Conservation (phyloP, 2,113 vertebrate genomes). For the Semnornis frantzii region DNA sequence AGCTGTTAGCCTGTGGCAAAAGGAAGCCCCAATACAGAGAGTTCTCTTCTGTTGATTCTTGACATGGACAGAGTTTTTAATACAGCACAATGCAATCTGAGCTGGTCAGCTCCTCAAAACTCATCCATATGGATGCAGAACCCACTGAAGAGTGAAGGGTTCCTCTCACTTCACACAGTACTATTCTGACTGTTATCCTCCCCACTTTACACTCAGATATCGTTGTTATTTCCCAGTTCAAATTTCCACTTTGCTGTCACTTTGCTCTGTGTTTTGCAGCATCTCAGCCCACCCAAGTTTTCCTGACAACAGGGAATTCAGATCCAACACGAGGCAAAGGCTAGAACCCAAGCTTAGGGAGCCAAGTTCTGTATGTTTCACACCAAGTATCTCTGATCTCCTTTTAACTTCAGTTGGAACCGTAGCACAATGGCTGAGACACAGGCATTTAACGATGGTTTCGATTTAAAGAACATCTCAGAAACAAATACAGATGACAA, state of each 20-base stretch:
- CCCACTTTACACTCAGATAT: neutral
- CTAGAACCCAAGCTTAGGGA: neutral
- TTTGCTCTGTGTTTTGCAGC: neutral
- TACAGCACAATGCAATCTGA: neutral
- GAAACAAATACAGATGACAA: neutral
- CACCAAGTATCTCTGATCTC: rapidly evolving
- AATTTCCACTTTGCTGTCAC: no score
- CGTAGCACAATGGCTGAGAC: rapidly evolving
- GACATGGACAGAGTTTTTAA: neutral
- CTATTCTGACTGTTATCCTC: neutral
- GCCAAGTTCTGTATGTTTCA: neutral
- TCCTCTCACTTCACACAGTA: neutral
- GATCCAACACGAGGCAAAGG: neutral
- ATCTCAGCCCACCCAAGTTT: neutral
- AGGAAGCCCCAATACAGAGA: rapidly evolving
- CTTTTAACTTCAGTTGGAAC: neutral
- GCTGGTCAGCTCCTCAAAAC: neutral
- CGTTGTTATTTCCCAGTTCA: neutral
- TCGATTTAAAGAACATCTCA: neutral
- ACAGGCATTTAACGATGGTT: rapidly evolving
- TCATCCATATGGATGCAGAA: neutral
- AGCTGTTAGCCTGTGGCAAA: neutral
- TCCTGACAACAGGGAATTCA: neutral
- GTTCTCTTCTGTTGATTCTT: neutral
- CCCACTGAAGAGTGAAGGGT: neutral